A percentile compares a stretch with the other conserved stretches of the same genome.
Evolutionary conservation across 1,140 invertebrate species (phyloP).

Genomic region (Macrobrachium nipponense): DNA sequence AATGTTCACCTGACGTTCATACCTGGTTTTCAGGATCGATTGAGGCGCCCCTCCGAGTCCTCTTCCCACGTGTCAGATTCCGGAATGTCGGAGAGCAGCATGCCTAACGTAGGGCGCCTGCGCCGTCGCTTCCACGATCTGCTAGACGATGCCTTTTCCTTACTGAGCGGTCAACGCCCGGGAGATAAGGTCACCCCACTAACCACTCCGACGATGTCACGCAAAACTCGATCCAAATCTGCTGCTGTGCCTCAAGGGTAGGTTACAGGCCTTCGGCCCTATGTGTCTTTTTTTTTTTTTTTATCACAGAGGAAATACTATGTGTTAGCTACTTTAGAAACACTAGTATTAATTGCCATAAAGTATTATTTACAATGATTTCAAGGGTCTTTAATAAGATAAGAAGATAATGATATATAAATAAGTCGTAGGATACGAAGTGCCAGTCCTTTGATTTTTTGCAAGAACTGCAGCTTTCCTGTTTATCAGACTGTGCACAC

Average conservation of each 20-base stretch:
- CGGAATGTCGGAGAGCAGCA: constrained; percentile 19
- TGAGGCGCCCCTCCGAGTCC: constrained; percentile 25
- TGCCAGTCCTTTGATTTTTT: no score
- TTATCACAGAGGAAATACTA: no score
- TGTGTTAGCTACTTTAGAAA: no score
- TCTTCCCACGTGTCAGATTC: constrained; percentile 35
- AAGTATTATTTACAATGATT: no score
- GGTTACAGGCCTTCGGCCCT: not conserved
- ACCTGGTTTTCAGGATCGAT: not conserved
- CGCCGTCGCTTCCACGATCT: constrained; percentile 76
- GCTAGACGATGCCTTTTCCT: constrained; percentile 77
- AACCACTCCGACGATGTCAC: constrained; percentile 27
- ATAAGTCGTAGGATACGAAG: no score
- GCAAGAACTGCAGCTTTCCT: no score
- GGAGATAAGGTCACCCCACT: constrained; percentile 50
- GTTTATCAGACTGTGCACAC: no score
- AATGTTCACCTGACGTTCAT: no score
- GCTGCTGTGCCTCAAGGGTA: constrained; percentile 35
- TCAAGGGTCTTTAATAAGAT: no score
- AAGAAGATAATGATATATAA: no score
- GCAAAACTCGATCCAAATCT: constrained; percentile 42
- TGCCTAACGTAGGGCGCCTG: constrained; percentile 71
- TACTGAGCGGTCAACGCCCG: constrained; percentile 72
- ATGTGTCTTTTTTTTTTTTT: no score
- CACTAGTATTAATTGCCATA: no score